Evolutionary conservation across 2,888 invertebrate genomes (phyloP).

Genomic region (Rhodophaea formosa): DNA sequence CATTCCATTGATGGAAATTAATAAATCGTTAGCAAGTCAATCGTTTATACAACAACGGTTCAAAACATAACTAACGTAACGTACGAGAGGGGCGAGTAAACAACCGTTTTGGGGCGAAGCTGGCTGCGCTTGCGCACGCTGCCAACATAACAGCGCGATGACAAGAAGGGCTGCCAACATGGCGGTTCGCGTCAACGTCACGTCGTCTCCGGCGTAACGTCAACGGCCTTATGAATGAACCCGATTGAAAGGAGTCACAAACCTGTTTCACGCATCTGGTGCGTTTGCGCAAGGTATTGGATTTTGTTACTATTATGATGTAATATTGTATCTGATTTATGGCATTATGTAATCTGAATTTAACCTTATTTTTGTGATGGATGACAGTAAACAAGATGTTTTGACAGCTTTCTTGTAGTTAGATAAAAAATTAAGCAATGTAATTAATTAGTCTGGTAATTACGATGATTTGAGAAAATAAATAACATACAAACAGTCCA

Average conservation of each 20-base stretch:
- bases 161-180: slow-evolving; percentile 36
- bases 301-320: slow-evolving; percentile 13
- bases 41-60: slow-evolving; percentile 44
- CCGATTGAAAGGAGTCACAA: slow-evolving; percentile 36
- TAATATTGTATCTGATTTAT: slow-evolving; percentile 9
- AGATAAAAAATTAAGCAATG: not conserved
- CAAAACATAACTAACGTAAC: slow-evolving; percentile 71
- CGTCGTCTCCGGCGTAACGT: slow-evolving; percentile 30
- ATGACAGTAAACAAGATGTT: not conserved
- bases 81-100: slow-evolving; percentile 46
- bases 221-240: slow-evolving; percentile 68
- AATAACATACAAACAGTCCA: too few species aligned
- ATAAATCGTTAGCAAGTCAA: slow-evolving; percentile 34
- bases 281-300: slow-evolving; percentile 32
- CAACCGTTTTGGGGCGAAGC: slow-evolving; percentile 59
- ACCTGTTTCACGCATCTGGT: slow-evolving; percentile 46
- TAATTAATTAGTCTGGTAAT: not conserved
- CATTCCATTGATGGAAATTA: slow-evolving; percentile 53
- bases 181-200: slow-evolving; percentile 25
- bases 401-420: not conserved
- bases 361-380: not conserved
- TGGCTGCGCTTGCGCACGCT: slow-evolving; percentile 39
- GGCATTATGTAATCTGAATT: slow-evolving; percentile 6
- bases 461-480: too few species aligned
- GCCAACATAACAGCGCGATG: slow-evolving; percentile 42